A percentile compares a stretch with the other conserved stretches of the same genome.
Conservation (phyloP, 2,888 invertebrate species). For the Achlya flavicornis region DNA sequence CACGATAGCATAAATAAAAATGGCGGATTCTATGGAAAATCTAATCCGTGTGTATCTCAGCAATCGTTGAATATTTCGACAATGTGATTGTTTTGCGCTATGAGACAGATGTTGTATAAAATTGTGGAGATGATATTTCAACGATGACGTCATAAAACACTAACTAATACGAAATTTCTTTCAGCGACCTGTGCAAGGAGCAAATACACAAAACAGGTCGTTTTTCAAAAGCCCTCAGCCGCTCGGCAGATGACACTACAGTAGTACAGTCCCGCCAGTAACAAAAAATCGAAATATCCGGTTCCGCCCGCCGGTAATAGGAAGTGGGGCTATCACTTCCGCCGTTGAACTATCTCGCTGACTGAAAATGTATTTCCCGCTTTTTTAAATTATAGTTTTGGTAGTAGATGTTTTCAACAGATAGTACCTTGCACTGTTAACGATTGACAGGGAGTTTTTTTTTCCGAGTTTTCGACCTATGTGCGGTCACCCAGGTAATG, state of each 20-base stretch:
- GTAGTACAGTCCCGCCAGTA: not conserved
- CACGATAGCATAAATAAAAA: not conserved
- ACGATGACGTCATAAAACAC: not conserved
- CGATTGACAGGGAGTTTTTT: too few species aligned
- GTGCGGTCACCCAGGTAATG: too few species aligned
- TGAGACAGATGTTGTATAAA: not conserved
- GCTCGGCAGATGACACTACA: slow-evolving; percentile 4
- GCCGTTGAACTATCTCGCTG: slow-evolving; percentile 2
- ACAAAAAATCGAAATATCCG: slow-evolving; percentile 2
- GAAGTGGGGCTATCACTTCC: slow-evolving; percentile 6
- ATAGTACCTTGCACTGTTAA: too few species aligned
- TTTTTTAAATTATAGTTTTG: not conserved
- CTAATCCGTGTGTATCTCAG: not conserved
- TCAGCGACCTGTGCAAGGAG: not conserved
- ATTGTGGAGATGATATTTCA: not conserved
- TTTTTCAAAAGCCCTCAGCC: not conserved
- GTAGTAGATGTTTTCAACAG: too few species aligned
- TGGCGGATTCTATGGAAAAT: not conserved
- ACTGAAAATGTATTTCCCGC: not conserved
- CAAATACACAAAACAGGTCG: too few species aligned
- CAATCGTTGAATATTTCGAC: not conserved
- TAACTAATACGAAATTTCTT: too few species aligned
- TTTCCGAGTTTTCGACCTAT: too few species aligned
- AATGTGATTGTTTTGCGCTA: not conserved
- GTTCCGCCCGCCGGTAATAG: slow-evolving; percentile 5